Evolutionary conservation across 2,113 vertebrate species (phyloP).

Genomic region (Mesitornis unicolor): DNA sequence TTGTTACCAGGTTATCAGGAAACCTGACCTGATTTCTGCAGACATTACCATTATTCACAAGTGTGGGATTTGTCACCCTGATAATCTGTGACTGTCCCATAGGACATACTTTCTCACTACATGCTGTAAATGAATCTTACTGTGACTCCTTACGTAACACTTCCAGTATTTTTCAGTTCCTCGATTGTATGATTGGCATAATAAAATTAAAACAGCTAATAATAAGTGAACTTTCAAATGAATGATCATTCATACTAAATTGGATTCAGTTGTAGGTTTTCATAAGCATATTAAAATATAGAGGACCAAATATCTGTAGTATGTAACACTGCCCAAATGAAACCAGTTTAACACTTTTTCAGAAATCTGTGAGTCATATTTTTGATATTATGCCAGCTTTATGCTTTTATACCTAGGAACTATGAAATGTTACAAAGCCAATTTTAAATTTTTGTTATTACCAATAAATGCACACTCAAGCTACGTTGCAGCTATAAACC

Average conservation of each 20-base stretch:
- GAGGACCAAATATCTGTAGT: neutral
- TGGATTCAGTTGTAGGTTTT: slow-evolving; percentile 3
- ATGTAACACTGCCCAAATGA: neutral
- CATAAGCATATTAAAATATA: neutral
- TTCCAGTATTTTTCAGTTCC: neutral
- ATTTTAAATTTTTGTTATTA: neutral
- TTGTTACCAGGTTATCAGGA: neutral
- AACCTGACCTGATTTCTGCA: neutral
- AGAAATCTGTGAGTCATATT: neutral
- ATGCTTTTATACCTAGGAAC: neutral
- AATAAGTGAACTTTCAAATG: neutral
- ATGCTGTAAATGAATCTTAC: neutral
- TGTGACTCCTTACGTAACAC: neutral
- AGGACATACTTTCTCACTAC: neutral
- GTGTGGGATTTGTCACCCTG: neutral
- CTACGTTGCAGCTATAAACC: neutral
- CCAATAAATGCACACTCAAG: neutral
- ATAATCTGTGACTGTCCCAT: neutral
- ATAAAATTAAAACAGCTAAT: neutral
- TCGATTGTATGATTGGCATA: neutral
- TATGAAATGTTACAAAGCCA: neutral
- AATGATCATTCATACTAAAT: neutral
- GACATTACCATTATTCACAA: neutral
- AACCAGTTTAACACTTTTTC: neutral
- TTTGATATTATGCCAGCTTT: neutral